phyloP scores from a whole-genome alignment of 2,888 invertebrate genomes.

The Leptinotarsa tumamoca region DNA sequence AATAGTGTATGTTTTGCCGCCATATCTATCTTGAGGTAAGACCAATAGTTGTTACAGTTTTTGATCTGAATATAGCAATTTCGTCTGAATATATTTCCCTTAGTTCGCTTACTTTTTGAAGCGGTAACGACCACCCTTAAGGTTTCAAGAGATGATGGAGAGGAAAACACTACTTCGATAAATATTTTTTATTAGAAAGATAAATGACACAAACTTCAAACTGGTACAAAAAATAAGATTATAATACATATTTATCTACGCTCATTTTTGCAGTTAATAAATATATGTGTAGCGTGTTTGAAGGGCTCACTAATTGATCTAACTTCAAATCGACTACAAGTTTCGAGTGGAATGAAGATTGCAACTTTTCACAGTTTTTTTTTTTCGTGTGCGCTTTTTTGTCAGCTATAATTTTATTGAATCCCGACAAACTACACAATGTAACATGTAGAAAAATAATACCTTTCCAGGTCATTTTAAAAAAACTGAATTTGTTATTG shows the following conservation, averaged over 20 bases:
- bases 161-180: background rate
- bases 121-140: too few relatives aligned
- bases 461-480: too few relatives aligned
- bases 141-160: background rate
- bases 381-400: background rate
- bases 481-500: too few relatives aligned
- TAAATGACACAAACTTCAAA: constrained; percentile 20
- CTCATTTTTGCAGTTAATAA: constrained; percentile 19
- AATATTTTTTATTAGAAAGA: constrained; percentile 16
- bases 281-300: constrained; percentile 18
- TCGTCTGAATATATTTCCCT: too few relatives aligned
- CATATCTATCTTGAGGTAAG: too few relatives aligned
- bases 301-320: constrained; percentile 13
- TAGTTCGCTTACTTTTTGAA: too few relatives aligned
- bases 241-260: constrained; percentile 20
- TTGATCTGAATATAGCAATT: too few relatives aligned
- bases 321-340: background rate
- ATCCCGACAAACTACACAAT: too few relatives aligned
- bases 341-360: background rate
- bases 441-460: too few relatives aligned
- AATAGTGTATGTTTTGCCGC: too few relatives aligned
- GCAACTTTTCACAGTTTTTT: background rate
- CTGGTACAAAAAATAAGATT: constrained; percentile 28
- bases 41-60: too few relatives aligned
- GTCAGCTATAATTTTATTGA: too few relatives aligned